Base-by-base conservation (phyloP, 1,140 invertebrate genomes). In the Chironomus tepperi region DNA sequence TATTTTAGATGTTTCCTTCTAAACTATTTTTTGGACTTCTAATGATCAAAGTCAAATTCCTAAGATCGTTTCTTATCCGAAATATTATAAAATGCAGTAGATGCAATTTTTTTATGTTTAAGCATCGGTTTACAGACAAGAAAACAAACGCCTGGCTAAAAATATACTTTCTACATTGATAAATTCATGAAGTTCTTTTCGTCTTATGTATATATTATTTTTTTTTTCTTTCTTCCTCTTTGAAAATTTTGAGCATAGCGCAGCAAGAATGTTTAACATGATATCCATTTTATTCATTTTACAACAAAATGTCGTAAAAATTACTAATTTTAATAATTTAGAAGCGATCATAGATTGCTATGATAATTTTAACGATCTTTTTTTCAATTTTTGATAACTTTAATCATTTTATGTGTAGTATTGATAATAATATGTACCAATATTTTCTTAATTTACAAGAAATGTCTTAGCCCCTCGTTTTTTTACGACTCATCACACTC, bases 381-480 rank as follows among this genome's bases (percentile, higher is more conserved):
- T 18, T 18, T 70, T 34, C 1, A 19, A 18, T 19, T 70, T 70
- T 70, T 70, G 65, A 70, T 70, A 70, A 70, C 18, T 70, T 70
- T 70, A 70, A 70, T 70, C 65, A 70, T 21, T 70, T 70, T 70
- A 21, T 70, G 18, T 70, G 19, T 70, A 70, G 16, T 5, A 70
- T 15, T 8, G 65, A 70, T 70, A 70, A 70, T 70, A 21, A 8
- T 70, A 70, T 70, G 18, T 70, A 70, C 65, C 65, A 70, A 70
- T 70, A 19, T 18, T 70, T 70, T 70, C n/a, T 18, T 70, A 70
- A 70, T 18, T 70, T 70, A 70, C 65, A 18, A 70, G 65, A 70
- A 18, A 70, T 70, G 65, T 16, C 10, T 70, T 21, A 70, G 65
- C 65, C 24, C 24, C 10, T 70, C 19, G 65, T 21, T 70, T 70